These are phyloP conservation scores for Aplysia californica DNA, from an alignment of 1,140 invertebrate species.

Conservation along the genomic window DNA sequence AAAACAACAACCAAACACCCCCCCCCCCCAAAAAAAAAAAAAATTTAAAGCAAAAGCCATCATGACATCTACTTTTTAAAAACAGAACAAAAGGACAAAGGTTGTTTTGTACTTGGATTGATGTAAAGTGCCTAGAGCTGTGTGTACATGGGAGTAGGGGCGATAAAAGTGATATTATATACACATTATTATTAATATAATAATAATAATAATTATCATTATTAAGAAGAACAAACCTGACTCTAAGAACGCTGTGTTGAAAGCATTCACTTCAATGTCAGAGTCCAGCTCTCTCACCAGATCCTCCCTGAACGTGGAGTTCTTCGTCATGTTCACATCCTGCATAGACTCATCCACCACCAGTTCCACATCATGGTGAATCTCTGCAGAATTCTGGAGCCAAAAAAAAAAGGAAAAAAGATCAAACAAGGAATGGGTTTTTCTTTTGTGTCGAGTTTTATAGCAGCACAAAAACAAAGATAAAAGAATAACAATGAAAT, in stretches of 20 bases:
- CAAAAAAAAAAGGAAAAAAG: no score
- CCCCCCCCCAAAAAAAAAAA: not conserved
- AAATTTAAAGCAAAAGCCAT: not conserved
- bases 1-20: no score
- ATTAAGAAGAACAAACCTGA: no score
- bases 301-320: not conserved
- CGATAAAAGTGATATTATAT: not conserved
- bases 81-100: not conserved
- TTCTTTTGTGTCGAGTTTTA: no score
- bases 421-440: not conserved
- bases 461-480: no score
- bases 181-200: no score
- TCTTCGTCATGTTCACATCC: not conserved
- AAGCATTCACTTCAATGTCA: constrained; percentile 1
- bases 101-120: no score
- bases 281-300: not conserved
- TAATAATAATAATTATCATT: no score
- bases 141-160: no score
- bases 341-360: not conserved
- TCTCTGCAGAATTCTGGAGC: not conserved
- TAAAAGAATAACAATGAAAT: no score
- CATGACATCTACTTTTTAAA: not conserved
- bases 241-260: not conserved
- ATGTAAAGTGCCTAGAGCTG: no score
- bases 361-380: not conserved